These are phyloP conservation scores for Hippocampus abdominalis DNA, from an alignment of 2,113 vertebrate genomes.

Conservation along the genomic window DNA sequence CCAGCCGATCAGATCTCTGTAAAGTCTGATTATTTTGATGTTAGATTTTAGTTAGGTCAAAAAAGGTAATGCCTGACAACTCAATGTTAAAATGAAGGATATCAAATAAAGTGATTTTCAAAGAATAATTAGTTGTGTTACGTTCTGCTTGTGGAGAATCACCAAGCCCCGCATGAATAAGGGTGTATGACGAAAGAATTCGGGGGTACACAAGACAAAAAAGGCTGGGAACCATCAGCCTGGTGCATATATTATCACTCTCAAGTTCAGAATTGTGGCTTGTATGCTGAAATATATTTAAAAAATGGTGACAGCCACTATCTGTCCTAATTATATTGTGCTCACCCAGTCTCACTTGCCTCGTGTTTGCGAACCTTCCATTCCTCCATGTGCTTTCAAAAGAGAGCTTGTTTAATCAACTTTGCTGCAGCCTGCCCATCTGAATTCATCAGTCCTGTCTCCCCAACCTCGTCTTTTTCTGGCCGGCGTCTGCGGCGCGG, in stretches of 20 bases:
- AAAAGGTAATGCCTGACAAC: too few relatives aligned
- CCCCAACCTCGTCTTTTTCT: conserved; percentile 47
- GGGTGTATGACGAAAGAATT: too few relatives aligned
- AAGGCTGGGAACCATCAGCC: neutral
- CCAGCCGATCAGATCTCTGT: too few relatives aligned
- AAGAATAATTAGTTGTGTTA: too few relatives aligned
- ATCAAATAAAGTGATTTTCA: too few relatives aligned
- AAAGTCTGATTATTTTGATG: too few relatives aligned
- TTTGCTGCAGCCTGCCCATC: conserved; percentile 54
- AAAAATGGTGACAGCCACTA: neutral
- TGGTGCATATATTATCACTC: neutral
- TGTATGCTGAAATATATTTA: conserved; percentile 11
- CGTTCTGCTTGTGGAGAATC: too few relatives aligned
- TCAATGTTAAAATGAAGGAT: too few relatives aligned
- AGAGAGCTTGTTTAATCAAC: conserved; percentile 61
- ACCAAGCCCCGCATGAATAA: too few relatives aligned
- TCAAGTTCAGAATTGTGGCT: neutral
- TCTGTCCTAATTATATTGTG: neutral
- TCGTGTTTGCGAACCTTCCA: conserved; percentile 61
- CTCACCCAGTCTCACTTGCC: neutral
- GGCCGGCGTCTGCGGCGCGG: conserved; percentile 76
- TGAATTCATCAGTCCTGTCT: conserved; percentile 58
- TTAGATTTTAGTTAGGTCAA: too few relatives aligned
- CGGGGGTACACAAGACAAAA: too few relatives aligned
- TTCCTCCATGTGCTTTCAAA: conserved; percentile 57